A percentile compares a stretch with the other conserved stretches of the same genome.
phyloP scores from a whole-genome alignment of 2,797 vertebrate species.

The Argya squamiceps region DNA sequence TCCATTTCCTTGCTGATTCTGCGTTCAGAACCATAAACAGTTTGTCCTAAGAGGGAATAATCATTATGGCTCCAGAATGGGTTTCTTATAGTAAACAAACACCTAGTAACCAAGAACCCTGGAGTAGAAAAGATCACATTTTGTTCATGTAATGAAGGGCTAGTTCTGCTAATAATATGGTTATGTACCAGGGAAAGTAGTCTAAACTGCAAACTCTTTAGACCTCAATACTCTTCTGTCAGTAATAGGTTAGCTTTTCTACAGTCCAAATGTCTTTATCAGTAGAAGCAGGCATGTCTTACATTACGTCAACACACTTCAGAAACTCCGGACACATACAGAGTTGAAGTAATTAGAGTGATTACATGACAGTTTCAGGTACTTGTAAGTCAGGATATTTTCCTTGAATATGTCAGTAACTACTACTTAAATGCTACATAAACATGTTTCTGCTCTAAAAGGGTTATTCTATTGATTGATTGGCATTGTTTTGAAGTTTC shows the following conservation, averaged over 20 bases:
- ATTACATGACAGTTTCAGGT: not conserved
- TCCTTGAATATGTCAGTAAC: not conserved
- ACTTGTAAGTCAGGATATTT: not conserved
- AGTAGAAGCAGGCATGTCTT: not conserved
- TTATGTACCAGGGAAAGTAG: not conserved
- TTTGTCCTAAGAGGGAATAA: not conserved
- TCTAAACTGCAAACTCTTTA: not conserved
- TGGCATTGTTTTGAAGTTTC: not conserved
- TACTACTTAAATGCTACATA: not conserved
- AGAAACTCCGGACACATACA: not conserved
- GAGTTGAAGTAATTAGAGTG: not conserved
- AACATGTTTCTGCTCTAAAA: not conserved
- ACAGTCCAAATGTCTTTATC: not conserved
- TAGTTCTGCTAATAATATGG: not conserved
- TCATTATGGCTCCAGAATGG: not conserved
- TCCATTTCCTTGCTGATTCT: not conserved
- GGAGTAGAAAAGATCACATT: not conserved
- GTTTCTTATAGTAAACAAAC: not conserved
- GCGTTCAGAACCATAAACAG: not conserved
- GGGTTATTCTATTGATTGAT: not conserved
- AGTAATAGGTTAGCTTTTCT: not conserved
- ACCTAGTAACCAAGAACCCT: not conserved
- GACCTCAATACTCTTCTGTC: not conserved
- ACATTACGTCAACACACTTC: not conserved
- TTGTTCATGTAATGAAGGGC: not conserved